A percentile compares a stretch with the other conserved stretches of the same genome.
Evolutionary conservation across 2,888 invertebrate species (phyloP).

Genomic region (Keiferia lycopersicella): DNA sequence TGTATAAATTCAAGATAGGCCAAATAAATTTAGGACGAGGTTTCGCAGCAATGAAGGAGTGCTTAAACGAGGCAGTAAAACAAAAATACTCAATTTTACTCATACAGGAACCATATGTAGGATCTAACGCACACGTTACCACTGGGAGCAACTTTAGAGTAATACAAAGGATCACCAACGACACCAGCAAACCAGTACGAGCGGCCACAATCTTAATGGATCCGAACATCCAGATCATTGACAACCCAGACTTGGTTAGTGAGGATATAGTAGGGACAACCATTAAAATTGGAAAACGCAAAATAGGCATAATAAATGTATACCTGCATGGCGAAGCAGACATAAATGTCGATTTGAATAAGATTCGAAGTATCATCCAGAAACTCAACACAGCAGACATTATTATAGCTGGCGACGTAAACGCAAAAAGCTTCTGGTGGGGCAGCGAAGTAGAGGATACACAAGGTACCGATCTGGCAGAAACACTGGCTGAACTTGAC

Average conservation of each 20-base stretch:
- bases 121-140: neutral
- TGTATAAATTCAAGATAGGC: neutral
- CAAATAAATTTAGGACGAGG: slow-evolving; percentile 10
- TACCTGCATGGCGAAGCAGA: slow-evolving; percentile 16
- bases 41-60: neutral
- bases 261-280: neutral
- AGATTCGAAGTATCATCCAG: neutral
- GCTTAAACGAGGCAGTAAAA: neutral
- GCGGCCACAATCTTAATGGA: slow-evolving; percentile 1
- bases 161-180: neutral
- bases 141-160: neutral
- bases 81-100: neutral
- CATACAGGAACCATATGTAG: slow-evolving; percentile 20
- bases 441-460: slow-evolving; percentile 20
- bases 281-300: neutral
- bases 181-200: slow-evolving; percentile 11
- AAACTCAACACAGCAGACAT: slow-evolving; percentile 1
- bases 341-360: slow-evolving; percentile 16
- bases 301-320: neutral
- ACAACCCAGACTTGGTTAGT: neutral
- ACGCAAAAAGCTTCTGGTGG: slow-evolving; percentile 32
- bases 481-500: neutral
- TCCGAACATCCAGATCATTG: neutral
- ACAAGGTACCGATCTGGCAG: neutral
- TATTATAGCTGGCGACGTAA: slow-evolving; percentile 30